Evolutionary conservation across 2,113 vertebrate species (phyloP).

Genomic region (Corythornis cristatus): DNA sequence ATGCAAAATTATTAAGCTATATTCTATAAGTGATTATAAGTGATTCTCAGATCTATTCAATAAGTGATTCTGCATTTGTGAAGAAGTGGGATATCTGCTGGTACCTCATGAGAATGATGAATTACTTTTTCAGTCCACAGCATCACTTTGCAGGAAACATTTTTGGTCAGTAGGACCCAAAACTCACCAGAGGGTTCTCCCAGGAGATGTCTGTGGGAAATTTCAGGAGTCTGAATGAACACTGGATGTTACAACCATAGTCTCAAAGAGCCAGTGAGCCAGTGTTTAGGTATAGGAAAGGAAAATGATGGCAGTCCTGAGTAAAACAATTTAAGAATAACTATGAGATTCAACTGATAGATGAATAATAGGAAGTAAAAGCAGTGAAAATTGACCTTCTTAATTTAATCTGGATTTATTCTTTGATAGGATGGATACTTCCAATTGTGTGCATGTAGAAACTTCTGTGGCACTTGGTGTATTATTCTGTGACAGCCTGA

Average conservation of each 20-base stretch:
- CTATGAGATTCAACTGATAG: not conserved
- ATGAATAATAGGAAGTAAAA: not conserved
- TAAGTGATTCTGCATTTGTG: not conserved
- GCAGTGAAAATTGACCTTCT: not conserved
- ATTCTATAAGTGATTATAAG: not conserved
- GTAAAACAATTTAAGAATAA: not conserved
- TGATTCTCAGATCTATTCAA: not conserved
- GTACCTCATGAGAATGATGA: not conserved
- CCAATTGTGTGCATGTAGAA: not conserved
- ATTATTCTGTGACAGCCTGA: not conserved
- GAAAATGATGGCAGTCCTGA: not conserved
- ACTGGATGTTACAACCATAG: not conserved
- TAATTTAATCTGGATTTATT: not conserved
- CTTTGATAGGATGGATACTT: not conserved
- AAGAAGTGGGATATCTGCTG: not conserved
- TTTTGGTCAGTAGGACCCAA: not conserved
- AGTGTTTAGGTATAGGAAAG: not conserved
- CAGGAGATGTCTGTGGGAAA: not conserved
- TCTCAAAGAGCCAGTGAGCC: not conserved
- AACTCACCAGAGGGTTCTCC: not conserved
- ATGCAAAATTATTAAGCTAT: not conserved
- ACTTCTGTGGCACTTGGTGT: not conserved
- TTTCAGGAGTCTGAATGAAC: not conserved
- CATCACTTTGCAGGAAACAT: not conserved
- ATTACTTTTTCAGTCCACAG: not conserved